Conservation (phyloP, 2,797 vertebrate species). For the Coregonus sp. region DNA sequence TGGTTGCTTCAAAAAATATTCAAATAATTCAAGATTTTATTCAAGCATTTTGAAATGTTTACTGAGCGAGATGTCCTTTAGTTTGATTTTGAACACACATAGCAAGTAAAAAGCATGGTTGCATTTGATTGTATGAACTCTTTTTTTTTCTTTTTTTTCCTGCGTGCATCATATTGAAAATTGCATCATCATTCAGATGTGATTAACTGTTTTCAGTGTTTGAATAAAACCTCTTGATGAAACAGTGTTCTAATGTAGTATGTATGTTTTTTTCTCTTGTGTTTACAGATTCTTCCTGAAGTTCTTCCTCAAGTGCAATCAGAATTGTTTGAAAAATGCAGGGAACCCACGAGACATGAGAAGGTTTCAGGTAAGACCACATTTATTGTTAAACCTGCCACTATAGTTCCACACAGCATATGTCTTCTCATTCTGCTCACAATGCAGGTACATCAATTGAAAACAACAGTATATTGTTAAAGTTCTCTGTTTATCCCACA, state of each 20-base stretch:
- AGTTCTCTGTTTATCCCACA: slow-evolving; percentile 40
- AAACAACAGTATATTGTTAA: too few species aligned
- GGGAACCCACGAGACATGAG: slow-evolving; percentile 96
- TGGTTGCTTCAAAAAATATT: background rate
- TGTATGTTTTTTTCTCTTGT: background rate
- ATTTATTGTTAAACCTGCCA: too few species aligned
- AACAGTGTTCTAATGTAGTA: background rate
- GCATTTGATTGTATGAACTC: background rate
- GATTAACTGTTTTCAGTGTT: background rate
- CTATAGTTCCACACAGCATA: too few species aligned
- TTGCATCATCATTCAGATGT: background rate
- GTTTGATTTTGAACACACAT: background rate
- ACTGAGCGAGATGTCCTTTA: too few species aligned
- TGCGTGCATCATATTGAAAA: background rate
- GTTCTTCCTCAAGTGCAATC: slow-evolving; percentile 96
- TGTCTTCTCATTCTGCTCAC: too few species aligned
- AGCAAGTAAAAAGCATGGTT: background rate
- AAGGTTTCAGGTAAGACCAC: slow-evolving; percentile 80
- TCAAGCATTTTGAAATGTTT: background rate
- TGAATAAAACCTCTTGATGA: background rate
- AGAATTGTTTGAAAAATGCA: slow-evolving; percentile 96
- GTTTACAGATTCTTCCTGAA: slow-evolving; percentile 88
- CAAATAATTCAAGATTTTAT: background rate
- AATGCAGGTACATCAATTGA: too few species aligned
- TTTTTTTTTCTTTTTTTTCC: background rate